Conservation (phyloP, 2,797 vertebrate genomes). For the Myoxocephalus aenaeus region DNA sequence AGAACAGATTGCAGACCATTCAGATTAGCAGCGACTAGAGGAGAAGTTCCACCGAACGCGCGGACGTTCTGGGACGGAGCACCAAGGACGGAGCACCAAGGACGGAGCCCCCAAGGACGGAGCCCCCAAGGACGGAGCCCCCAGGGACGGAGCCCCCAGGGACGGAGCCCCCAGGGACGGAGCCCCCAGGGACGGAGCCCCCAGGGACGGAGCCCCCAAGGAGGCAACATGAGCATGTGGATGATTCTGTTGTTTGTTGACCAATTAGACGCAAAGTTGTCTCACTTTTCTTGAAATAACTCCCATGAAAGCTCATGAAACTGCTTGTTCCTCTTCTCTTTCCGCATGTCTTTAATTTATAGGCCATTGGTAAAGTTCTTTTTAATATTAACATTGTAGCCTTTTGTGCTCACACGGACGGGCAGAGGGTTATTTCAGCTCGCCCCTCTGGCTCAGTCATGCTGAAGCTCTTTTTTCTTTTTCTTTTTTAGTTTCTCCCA, state of each 20-base stretch:
- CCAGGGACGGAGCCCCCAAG: not conserved
- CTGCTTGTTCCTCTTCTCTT: constrained; percentile 20
- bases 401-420: constrained; percentile 47
- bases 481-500: constrained; percentile 41
- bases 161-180: no score
- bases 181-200: no score
- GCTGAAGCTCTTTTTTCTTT: constrained; percentile 64
- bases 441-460: constrained; percentile 72
- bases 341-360: constrained; percentile 16
- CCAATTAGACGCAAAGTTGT: not conserved
- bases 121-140: no score
- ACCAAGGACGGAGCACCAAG: no score
- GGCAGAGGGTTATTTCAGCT: constrained; percentile 59
- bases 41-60: not conserved
- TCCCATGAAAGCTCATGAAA: not conserved
- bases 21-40: not conserved
- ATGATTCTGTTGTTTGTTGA: constrained; percentile 16
- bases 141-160: no score
- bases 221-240: not conserved
- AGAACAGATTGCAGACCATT: constrained; percentile 6
- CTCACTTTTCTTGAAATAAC: constrained; percentile 30
- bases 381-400: constrained; percentile 52
- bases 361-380: constrained; percentile 17
- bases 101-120: no score
- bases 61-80: not conserved